These are phyloP conservation scores for Phoeniculus purpureus DNA, from an alignment of 2,797 vertebrate genomes.

Conservation along the genomic window DNA sequence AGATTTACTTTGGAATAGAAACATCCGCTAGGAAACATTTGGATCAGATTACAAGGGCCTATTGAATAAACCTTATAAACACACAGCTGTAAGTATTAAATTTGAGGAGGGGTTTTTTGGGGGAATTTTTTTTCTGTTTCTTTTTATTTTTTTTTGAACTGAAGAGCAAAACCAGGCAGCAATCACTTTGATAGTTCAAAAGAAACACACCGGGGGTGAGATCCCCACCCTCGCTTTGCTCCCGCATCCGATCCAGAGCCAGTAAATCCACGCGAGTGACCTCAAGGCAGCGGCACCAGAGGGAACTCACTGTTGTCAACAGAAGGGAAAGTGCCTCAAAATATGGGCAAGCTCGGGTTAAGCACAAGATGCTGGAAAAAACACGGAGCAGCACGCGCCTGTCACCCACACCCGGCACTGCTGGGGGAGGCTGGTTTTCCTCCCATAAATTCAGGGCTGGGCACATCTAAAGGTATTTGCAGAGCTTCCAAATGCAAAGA, in stretches of 20 bases:
- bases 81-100: slow-evolving; percentile 81
- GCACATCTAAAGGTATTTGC: neutral
- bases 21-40: slow-evolving; percentile 84
- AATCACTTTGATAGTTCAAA: slow-evolving; percentile 73
- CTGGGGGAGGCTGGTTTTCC: neutral
- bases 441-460: slow-evolving; percentile 14
- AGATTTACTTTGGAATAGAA: slow-evolving; percentile 85
- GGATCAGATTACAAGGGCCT: slow-evolving; percentile 81
- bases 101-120: slow-evolving; percentile 69
- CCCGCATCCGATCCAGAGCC: slow-evolving; percentile 55
- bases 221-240: slow-evolving; percentile 51
- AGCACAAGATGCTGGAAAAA: slow-evolving; percentile 36
- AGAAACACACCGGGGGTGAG: slow-evolving; percentile 61
- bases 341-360: slow-evolving; percentile 19
- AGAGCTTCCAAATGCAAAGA: slow-evolving; percentile 7
- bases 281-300: slow-evolving; percentile 18
- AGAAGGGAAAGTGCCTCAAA: slow-evolving; percentile 36
- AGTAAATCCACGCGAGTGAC: slow-evolving; percentile 49
- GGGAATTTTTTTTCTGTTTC: neutral
- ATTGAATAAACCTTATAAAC: slow-evolving; percentile 80
- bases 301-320: slow-evolving; percentile 38
- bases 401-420: slow-evolving; percentile 32
- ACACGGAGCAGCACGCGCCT: neutral
- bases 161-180: slow-evolving; percentile 69
- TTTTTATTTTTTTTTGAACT: slow-evolving; percentile 21